These are phyloP conservation scores for Eilema sororculum DNA, from an alignment of 2,888 invertebrate genomes.

Conservation along the genomic window DNA sequence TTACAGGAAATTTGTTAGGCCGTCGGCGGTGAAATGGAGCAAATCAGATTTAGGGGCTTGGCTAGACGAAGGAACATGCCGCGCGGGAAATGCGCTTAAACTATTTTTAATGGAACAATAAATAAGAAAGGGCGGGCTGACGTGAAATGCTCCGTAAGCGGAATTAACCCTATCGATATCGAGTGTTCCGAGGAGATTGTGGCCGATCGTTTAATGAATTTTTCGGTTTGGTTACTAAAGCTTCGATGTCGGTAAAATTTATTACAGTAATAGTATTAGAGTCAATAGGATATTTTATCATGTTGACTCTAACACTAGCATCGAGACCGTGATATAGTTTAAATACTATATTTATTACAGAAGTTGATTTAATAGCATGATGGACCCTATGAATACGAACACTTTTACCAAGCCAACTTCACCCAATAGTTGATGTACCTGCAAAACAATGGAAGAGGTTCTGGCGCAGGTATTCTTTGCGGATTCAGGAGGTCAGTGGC, in stretches of 20 bases:
- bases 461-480: too few species aligned
- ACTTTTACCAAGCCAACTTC: too few species aligned
- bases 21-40: slow-evolving; percentile 42
- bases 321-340: too few species aligned
- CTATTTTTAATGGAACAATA: slow-evolving; percentile 51
- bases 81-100: slow-evolving; percentile 40
- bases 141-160: slow-evolving; percentile 35
- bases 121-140: slow-evolving; percentile 44
- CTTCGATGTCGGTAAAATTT: slow-evolving; percentile 1
- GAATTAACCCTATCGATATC: slow-evolving; percentile 38
- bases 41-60: slow-evolving; percentile 48
- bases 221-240: slow-evolving; percentile 30
- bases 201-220: slow-evolving; percentile 42
- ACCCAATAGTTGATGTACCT: neutral
- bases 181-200: slow-evolving; percentile 29
- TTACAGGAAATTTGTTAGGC: slow-evolving; percentile 47
- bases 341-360: too few species aligned
- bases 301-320: too few species aligned
- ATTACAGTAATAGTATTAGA: neutral
- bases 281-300: too few species aligned
- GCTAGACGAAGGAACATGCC: slow-evolving; percentile 29
- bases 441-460: neutral
- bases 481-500: too few species aligned
- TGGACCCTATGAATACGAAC: too few species aligned
- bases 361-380: too few species aligned